Conservation (phyloP, 2,113 vertebrate genomes). For the Xiphorhynchus elegans region DNA sequence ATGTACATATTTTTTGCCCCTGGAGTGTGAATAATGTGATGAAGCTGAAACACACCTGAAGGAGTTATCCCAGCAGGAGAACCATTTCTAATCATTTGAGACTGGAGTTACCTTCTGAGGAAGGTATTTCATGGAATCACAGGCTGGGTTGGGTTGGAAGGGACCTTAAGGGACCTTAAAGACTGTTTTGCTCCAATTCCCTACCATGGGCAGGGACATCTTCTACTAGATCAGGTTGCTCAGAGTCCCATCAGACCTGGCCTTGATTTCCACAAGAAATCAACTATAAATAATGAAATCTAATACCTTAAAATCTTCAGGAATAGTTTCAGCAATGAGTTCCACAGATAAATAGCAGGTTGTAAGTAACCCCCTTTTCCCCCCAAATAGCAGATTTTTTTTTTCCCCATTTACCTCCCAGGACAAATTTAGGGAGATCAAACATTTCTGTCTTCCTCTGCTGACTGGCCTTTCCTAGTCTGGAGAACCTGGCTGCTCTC, state of each 20-base stretch:
- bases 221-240: neutral
- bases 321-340: neutral
- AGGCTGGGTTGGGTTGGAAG: neutral
- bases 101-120: neutral
- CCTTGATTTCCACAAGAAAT: neutral
- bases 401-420: neutral
- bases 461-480: neutral
- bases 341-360: neutral
- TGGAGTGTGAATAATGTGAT: neutral
- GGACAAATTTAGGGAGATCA: neutral
- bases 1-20: no score
- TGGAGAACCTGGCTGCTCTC: neutral
- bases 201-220: neutral
- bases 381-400: neutral
- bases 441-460: neutral
- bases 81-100: neutral
- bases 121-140: neutral
- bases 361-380: neutral
- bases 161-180: neutral
- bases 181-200: neutral
- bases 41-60: neutral
- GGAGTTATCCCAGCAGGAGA: neutral
- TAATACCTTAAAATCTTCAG: neutral
- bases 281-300: neutral
- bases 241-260: neutral